These are phyloP conservation scores for Scopus umbretta DNA, from an alignment of 2,113 vertebrate species.

Conservation along the genomic window DNA sequence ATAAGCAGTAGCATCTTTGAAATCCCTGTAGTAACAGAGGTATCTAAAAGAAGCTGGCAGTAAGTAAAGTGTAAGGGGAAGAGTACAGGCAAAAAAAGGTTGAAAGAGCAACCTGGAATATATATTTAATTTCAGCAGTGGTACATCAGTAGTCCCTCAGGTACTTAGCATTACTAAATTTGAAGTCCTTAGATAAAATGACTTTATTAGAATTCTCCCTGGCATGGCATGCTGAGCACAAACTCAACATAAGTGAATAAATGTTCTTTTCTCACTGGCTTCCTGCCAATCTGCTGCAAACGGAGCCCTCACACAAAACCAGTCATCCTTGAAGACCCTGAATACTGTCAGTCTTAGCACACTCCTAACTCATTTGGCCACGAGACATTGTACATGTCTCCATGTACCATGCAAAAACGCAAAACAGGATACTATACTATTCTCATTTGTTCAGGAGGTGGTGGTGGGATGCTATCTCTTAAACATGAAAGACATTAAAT, in stretches of 20 bases:
- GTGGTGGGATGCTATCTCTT: not conserved
- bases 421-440: not conserved
- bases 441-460: not conserved
- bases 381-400: not conserved
- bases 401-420: not conserved
- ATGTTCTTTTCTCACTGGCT: not conserved
- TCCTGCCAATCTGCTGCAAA: not conserved
- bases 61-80: not conserved
- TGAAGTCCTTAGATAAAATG: slow-evolving; percentile 48
- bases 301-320: not conserved
- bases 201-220: slow-evolving; percentile 53
- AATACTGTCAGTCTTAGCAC: not conserved
- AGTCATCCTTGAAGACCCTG: slow-evolving; percentile 25
- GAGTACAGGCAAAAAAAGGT: not conserved
- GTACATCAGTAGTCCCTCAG: not conserved
- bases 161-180: slow-evolving; percentile 16
- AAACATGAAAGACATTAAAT: not conserved
- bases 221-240: slow-evolving; percentile 34
- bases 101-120: not conserved
- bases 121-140: slow-evolving; percentile 21
- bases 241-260: slow-evolving; percentile 20
- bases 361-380: not conserved
- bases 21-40: not conserved
- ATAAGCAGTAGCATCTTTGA: not conserved
- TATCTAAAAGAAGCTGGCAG: slow-evolving; percentile 17